A percentile compares a stretch with the other conserved stretches of the same genome.
Evolutionary conservation across 1,140 invertebrate species (phyloP).

Genomic region (Aradophagus sp.): DNA sequence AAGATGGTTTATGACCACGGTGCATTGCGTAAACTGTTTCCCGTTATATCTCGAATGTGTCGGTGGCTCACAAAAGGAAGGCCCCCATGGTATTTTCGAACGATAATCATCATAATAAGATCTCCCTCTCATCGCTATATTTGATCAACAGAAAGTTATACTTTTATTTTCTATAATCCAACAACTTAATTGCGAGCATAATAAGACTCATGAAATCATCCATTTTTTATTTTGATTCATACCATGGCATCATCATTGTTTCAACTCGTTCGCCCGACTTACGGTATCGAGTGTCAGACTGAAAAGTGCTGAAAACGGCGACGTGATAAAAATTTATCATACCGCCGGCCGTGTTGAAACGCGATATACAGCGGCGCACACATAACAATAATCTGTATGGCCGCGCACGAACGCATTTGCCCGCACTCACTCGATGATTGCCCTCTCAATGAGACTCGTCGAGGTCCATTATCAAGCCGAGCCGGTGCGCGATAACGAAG

Average conservation of each 20-base stretch:
- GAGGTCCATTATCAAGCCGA: conserved; percentile 52
- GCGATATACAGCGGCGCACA: conserved; percentile 28
- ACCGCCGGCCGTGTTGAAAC: conserved; percentile 37
- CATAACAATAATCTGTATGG: conserved; percentile 28
- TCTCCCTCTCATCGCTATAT: too few relatives aligned
- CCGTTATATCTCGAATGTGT: conserved; percentile 16
- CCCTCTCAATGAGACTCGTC: conserved; percentile 50
- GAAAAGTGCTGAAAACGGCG: conserved; percentile 22
- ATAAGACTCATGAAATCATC: too few relatives aligned
- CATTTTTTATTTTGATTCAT: too few relatives aligned
- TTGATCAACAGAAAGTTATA: too few relatives aligned
- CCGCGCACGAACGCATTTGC: conserved; percentile 3
- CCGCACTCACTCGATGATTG: conserved; percentile 36
- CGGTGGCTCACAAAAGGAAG: too few relatives aligned
- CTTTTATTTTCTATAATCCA: too few relatives aligned
- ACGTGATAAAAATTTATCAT: conserved; percentile 29
- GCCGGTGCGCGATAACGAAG: conserved; percentile 53
- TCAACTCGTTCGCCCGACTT: neutral
- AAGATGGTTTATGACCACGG: conserved; percentile 38
- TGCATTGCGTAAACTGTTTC: conserved; percentile 42
- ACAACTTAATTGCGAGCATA: too few relatives aligned
- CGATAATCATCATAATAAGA: too few relatives aligned
- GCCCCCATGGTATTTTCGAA: too few relatives aligned
- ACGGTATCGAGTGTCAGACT: conserved; percentile 3
- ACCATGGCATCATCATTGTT: too few relatives aligned